Conservation (phyloP, 1,140 invertebrate genomes). For the Cataglyphis hispanica region DNA sequence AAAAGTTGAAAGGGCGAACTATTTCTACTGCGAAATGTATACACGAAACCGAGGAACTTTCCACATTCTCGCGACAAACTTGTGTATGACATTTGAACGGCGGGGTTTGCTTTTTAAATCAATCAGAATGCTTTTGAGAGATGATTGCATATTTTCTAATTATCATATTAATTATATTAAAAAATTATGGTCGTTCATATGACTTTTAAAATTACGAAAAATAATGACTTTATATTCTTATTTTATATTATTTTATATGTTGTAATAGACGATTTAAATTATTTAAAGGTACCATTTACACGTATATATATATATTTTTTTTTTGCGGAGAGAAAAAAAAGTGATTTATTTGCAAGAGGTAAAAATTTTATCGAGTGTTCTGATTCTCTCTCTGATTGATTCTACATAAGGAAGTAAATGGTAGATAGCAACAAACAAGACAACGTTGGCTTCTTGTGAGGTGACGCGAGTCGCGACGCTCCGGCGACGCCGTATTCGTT, state of each 20-base stretch:
- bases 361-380: not conserved
- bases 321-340: too few species aligned
- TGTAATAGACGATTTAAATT: too few species aligned
- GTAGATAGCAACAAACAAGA: constrained; percentile 8
- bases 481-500: constrained; percentile 69
- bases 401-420: constrained; percentile 19
- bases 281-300: too few species aligned
- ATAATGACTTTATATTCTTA: not conserved
- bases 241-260: not conserved
- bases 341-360: not conserved
- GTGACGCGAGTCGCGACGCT: constrained; percentile 59
- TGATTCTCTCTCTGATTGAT: not conserved
- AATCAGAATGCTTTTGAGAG: not conserved
- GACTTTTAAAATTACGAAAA: not conserved
- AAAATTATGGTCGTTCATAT: not conserved
- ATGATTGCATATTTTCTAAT: constrained; percentile 17
- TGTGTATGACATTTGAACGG: not conserved
- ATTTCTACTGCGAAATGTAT: not conserved
- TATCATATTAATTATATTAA: not conserved
- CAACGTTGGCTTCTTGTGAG: constrained; percentile 20
- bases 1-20: not conserved
- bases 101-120: constrained; percentile 18
- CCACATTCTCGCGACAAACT: not conserved
- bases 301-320: too few species aligned
- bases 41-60: not conserved